Percentiles rank a stretch among this genome's conserved stretches.
These are phyloP conservation scores for Batillaria attramentaria DNA, from an alignment of 1,140 invertebrate genomes.

Conservation along the genomic window DNA sequence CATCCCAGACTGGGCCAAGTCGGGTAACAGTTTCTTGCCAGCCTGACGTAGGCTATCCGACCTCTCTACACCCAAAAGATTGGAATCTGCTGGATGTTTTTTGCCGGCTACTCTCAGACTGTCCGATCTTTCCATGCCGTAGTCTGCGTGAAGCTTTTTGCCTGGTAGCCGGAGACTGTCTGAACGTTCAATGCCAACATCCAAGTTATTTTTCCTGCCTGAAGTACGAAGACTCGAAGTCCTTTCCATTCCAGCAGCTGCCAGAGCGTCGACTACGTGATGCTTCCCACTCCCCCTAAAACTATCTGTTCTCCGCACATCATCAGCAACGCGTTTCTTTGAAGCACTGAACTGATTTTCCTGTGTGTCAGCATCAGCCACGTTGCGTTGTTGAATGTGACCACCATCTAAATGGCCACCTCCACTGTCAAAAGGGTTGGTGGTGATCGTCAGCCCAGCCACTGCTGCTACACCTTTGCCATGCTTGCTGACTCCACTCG, in stretches of 20 bases:
- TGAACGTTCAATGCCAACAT: background rate
- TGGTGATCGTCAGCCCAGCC: too few relatives aligned
- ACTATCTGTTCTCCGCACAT: background rate
- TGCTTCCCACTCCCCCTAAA: background rate
- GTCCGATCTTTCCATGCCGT: conserved; percentile 33
- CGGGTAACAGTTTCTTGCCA: conserved; percentile 5
- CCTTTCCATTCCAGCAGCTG: background rate
- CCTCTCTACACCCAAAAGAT: conserved; percentile 31
- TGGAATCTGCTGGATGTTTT: conserved; percentile 1
- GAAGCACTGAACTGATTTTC: too few relatives aligned
- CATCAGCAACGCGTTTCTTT: too few relatives aligned
- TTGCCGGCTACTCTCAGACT: conserved; percentile 16
- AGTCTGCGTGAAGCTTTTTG: conserved; percentile 22
- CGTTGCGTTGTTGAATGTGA: too few relatives aligned
- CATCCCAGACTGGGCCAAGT: conserved; percentile 23
- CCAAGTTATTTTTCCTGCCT: too few relatives aligned
- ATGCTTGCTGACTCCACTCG: too few relatives aligned
- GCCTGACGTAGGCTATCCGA: conserved; percentile 23
- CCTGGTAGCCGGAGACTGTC: conserved; percentile 17
- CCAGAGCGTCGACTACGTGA: background rate
- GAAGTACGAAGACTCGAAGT: too few relatives aligned
- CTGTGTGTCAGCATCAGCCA: too few relatives aligned
- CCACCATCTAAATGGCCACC: too few relatives aligned
- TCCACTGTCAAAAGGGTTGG: too few relatives aligned
- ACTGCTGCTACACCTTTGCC: too few relatives aligned